These are phyloP conservation scores for Pitangus sulphuratus DNA, from an alignment of 2,797 vertebrate species.

Conservation along the genomic window DNA sequence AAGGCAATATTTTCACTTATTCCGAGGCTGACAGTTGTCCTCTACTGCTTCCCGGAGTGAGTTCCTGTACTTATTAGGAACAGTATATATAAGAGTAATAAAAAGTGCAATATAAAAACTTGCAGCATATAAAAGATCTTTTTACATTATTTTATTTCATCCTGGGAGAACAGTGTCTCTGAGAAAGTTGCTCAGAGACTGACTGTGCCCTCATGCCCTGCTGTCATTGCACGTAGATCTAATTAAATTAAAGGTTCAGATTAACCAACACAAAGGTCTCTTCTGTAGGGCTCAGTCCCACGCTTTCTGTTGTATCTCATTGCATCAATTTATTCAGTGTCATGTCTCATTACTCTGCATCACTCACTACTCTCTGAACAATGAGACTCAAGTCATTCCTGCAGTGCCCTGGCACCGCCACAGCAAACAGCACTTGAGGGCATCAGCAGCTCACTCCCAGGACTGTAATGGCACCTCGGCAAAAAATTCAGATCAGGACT, in stretches of 20 bases:
- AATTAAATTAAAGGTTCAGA: constrained; percentile 57
- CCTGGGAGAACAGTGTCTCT: not conserved
- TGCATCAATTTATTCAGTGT: constrained; percentile 61
- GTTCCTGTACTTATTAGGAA: not conserved
- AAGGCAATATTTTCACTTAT: not conserved
- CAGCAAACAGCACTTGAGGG: constrained; percentile 12
- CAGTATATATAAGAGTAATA: not conserved
- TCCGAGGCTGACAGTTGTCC: not conserved
- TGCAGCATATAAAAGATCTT: not conserved
- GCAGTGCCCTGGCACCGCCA: not conserved
- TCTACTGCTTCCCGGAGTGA: not conserved
- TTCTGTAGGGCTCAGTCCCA: constrained; percentile 8
- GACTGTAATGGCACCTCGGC: not conserved
- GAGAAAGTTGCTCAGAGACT: constrained; percentile 15
- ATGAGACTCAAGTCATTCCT: constrained; percentile 9
- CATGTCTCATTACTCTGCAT: constrained; percentile 45
- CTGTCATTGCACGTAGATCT: constrained; percentile 49
- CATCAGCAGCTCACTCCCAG: not conserved
- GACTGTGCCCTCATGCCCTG: not conserved
- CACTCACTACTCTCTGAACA: constrained; percentile 25
- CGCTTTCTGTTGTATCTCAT: constrained; percentile 54
- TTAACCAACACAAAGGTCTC: constrained; percentile 54
- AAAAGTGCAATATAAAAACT: not conserved
- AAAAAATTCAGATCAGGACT: not conserved
- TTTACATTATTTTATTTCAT: not conserved